phyloP scores from a whole-genome alignment of 2,113 vertebrate species.

The Urocolius indicus region DNA sequence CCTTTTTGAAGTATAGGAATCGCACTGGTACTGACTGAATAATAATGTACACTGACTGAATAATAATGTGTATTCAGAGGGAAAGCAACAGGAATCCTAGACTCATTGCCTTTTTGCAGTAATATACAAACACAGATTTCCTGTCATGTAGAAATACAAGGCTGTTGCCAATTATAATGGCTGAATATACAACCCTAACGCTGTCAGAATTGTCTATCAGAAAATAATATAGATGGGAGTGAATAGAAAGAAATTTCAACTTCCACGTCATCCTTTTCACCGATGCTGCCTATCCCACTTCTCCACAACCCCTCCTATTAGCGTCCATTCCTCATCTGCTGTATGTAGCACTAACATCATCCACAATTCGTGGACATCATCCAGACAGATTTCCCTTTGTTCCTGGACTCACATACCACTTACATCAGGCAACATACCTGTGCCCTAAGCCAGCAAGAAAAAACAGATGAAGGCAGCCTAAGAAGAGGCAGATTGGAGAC shows the following conservation, averaged over 20 bases:
- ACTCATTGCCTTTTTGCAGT: neutral
- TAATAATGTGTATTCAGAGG: neutral
- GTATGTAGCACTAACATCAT: neutral
- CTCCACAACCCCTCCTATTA: neutral
- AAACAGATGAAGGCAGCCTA: neutral
- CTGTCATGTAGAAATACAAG: neutral
- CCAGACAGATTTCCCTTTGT: neutral
- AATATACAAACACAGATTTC: neutral
- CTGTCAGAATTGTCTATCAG: neutral
- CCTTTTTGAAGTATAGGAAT: neutral
- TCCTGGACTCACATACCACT: neutral
- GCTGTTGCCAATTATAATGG: neutral
- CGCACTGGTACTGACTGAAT: neutral
- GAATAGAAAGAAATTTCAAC: neutral
- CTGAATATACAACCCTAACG: neutral
- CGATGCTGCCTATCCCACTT: neutral
- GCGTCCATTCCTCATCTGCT: neutral
- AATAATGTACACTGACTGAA: neutral
- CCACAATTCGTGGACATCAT: fast-evolving
- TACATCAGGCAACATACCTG: neutral
- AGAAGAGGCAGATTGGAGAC: neutral
- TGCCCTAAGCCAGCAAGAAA: neutral
- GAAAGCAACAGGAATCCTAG: neutral
- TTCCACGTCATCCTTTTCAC: neutral
- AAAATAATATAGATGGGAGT: neutral